A percentile compares a stretch with the other conserved stretches of the same genome.
Conservation (phyloP, 2,888 invertebrate species). For the Calameuta idolon region DNA sequence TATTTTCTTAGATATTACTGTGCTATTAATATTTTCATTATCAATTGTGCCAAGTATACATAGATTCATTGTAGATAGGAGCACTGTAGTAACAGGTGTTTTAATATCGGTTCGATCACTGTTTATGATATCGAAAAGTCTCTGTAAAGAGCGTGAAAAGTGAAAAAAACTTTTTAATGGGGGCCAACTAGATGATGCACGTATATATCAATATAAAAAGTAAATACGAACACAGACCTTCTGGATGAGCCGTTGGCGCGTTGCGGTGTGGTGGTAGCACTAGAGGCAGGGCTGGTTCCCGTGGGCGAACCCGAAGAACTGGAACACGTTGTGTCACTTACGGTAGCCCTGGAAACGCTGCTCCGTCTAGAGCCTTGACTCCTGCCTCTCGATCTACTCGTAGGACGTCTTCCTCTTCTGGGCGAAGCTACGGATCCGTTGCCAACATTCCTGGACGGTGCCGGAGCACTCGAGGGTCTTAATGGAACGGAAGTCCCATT, state of each 20-base stretch:
- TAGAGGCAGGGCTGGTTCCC: conserved; percentile 47
- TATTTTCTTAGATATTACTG: not conserved
- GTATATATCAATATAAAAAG: not conserved
- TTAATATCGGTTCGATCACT: not conserved
- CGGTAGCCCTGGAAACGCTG: conserved; percentile 42
- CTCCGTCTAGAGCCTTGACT: conserved; percentile 36
- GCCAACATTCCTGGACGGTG: conserved; percentile 28
- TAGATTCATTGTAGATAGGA: not conserved
- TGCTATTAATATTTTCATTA: not conserved
- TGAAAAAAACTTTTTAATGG: not conserved
- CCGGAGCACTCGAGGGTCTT: conserved; percentile 57
- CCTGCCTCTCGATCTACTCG: conserved; percentile 20
- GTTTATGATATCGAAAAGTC: not conserved
- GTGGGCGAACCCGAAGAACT: conserved; percentile 42
- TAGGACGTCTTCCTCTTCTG: conserved; percentile 31
- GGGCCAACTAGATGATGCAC: not conserved
- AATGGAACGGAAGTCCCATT: conserved; percentile 48
- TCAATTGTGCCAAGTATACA: not conserved
- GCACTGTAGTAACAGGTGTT: not conserved
- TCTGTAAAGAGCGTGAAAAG: not conserved
- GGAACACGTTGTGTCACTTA: conserved; percentile 42
- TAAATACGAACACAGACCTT: not conserved
- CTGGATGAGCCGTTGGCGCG: not conserved
- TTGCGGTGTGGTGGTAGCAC: conserved; percentile 30
- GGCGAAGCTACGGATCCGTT: conserved; percentile 26